These are phyloP conservation scores for Brachystomella parvula DNA, from an alignment of 1,140 invertebrate species.

Conservation along the genomic window DNA sequence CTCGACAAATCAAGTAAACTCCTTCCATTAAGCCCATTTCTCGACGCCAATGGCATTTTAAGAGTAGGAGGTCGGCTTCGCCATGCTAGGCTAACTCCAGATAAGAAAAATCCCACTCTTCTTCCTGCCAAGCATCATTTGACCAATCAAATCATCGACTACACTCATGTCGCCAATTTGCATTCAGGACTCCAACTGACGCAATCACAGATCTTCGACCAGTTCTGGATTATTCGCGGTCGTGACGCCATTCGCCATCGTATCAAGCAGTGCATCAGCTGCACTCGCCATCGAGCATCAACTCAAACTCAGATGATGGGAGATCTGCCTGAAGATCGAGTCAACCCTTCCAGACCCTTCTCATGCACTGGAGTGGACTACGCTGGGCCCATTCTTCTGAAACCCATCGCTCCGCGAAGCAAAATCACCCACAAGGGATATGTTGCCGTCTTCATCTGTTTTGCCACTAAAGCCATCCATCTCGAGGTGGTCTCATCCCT, in stretches of 20 bases:
- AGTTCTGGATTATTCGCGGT: constrained; percentile 37
- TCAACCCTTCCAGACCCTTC: constrained; percentile 40
- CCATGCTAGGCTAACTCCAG: constrained; percentile 33
- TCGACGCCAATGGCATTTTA: constrained; percentile 42
- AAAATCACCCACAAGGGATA: constrained; percentile 42
- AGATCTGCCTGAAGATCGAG: constrained; percentile 37
- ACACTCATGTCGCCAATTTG: constrained; percentile 39
- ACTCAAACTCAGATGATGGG: constrained; percentile 40
- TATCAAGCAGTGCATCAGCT: constrained; percentile 31
- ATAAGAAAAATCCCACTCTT: constrained; percentile 40
- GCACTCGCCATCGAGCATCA: constrained; percentile 22
- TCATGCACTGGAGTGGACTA: constrained; percentile 42
- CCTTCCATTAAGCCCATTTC: constrained; percentile 41
- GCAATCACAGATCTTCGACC: constrained; percentile 19
- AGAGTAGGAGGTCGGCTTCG: constrained; percentile 43
- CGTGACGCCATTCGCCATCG: constrained; percentile 22
- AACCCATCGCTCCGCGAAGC: constrained; percentile 23
- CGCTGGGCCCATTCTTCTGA: constrained; percentile 44
- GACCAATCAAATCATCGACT: constrained; percentile 40
- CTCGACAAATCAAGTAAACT: constrained; percentile 30
- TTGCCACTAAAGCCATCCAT: constrained; percentile 44
- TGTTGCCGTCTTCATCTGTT: constrained; percentile 45
- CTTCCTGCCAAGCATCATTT: constrained; percentile 38
- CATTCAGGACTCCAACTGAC: constrained; percentile 42
- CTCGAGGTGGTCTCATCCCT: constrained; percentile 43